Evolutionary conservation across 2,888 invertebrate species (phyloP), one percentile per base, ranked within the genome.

Genomic region (Andrena praecox): DNA sequence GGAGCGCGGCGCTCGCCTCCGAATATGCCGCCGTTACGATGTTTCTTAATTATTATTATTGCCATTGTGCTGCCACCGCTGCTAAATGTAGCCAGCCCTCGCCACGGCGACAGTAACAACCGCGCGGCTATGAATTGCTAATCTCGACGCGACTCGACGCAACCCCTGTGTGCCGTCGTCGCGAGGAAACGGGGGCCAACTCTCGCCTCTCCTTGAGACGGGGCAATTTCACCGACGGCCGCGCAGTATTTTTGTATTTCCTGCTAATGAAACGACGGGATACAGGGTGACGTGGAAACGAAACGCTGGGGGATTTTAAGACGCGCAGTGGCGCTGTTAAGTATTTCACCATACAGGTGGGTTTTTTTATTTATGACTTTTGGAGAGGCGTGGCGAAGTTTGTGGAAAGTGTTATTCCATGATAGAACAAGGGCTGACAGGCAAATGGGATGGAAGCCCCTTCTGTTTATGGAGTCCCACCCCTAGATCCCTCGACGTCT

Each of bases 41-140:
- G 92, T 92, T 93, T 93, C 93, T 93, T 93, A 94, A 94, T 93
- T 94, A 93, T 93, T 93, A 92, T 93, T 93, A 93, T 93, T 93
- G 91, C 93, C 91, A 88, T 90, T 91, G 91, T 92, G 91, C 89
- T 91, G 91, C 90, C 89, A 86, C 79, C 85, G 84, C 77, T 42
- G 89, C 89, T 92, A 91, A 92, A 91, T 90, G 90, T 88, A 82
- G 87, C 87, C 87, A 79, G 86, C 89, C 89, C 91, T 87, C 90
- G 80, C 80, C 83, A 73, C 56, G 67, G 87, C 85, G 93, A 92
- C 92, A 92, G 91, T 93, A 93, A 92, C 91, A 93, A 92, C 90
- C 89, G 89, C 87, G 89, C 89, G 82, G 90, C 91, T 91, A 93
- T 93, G 93, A 93, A 93, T 93, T 93, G 93, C 93, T 93, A 93